Conservation (phyloP, 2,113 vertebrate species). For the Sturnira hondurensis region DNA sequence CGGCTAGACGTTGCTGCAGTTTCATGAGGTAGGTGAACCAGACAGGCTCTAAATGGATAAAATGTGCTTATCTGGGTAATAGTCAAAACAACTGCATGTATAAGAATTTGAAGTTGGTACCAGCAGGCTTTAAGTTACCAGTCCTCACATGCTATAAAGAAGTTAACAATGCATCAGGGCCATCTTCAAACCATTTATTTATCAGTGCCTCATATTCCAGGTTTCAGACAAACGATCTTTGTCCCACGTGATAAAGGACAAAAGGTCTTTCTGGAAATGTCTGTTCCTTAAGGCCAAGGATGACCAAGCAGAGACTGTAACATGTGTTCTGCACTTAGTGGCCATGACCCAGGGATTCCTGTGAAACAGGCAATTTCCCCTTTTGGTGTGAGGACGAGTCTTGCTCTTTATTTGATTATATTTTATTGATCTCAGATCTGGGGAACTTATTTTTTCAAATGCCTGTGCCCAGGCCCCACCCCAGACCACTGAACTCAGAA, state of each 20-base stretch:
- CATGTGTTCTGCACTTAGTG: accelerated
- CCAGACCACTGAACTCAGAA: background rate
- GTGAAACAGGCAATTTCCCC: background rate
- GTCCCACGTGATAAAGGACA: background rate
- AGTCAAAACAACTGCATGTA: background rate
- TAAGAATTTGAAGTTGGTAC: background rate
- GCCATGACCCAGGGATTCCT: background rate
- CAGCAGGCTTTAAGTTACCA: background rate
- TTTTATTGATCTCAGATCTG: background rate
- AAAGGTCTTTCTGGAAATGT: background rate
- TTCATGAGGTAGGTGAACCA: background rate
- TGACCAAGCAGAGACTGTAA: background rate
- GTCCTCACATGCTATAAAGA: background rate
- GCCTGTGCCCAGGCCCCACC: no score
- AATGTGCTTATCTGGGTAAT: background rate
- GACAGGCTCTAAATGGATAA: background rate
- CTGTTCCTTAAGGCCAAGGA: background rate
- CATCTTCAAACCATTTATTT: background rate
- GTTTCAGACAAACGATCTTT: background rate
- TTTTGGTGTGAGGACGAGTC: background rate
- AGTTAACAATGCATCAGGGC: background rate
- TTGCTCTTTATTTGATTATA: background rate
- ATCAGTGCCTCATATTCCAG: background rate
- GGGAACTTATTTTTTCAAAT: background rate
- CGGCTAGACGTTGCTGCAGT: background rate